Conservation (phyloP, 2,113 vertebrate species). For the Cavia porcellus region DNA sequence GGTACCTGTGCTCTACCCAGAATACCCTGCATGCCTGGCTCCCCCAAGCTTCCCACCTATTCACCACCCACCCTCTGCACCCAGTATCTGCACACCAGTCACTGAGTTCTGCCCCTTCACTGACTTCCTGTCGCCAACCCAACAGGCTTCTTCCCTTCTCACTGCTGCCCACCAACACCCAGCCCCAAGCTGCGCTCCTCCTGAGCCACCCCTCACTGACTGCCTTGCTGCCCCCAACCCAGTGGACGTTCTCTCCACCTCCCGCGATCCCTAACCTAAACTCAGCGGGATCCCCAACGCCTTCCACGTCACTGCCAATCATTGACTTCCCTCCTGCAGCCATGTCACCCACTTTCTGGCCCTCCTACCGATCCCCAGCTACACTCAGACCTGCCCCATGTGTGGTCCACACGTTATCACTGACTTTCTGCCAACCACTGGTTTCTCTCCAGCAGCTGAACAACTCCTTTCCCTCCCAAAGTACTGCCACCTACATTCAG, state of each 20-base stretch:
- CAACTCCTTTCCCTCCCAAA: too few relatives aligned
- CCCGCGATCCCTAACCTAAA: background rate
- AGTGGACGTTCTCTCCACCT: background rate
- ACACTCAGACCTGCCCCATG: too few relatives aligned
- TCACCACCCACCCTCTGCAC: too few relatives aligned
- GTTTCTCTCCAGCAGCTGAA: too few relatives aligned
- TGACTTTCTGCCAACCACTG: too few relatives aligned
- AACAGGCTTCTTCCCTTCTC: background rate
- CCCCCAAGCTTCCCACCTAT: background rate
- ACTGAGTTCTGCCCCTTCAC: background rate
- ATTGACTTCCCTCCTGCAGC: too few relatives aligned
- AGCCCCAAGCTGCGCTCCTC: background rate
- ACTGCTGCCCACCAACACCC: background rate
- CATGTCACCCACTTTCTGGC: too few relatives aligned
- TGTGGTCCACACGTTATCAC: too few relatives aligned
- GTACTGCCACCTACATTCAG: background rate
- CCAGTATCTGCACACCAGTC: background rate
- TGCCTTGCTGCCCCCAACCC: too few relatives aligned
- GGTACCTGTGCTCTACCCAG: background rate
- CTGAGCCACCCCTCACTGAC: background rate
- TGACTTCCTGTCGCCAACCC: background rate
- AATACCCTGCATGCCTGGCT: background rate
- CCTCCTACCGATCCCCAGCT: too few relatives aligned
- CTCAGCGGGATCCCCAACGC: background rate
- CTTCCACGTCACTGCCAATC: too few relatives aligned